A percentile compares a stretch with the other conserved stretches of the same genome.
These are phyloP conservation scores for Phlogophora meticulosa DNA, from an alignment of 2,888 invertebrate genomes.

Conservation along the genomic window DNA sequence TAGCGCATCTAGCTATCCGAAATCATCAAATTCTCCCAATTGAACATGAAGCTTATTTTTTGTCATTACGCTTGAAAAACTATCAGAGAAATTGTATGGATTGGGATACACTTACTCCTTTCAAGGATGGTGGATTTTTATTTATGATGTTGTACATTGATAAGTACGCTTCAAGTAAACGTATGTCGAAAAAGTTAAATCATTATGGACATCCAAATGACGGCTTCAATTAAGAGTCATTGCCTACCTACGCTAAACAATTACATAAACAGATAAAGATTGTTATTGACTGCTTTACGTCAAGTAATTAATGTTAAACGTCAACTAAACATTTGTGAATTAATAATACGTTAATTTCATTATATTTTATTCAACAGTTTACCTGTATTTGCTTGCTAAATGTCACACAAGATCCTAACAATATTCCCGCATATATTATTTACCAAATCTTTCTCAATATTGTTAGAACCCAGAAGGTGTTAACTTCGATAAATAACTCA, in stretches of 20 bases:
- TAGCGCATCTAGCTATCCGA: too few species aligned
- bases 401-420: too few species aligned
- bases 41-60: too few species aligned
- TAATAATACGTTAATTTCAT: too few species aligned
- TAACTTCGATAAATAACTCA: constrained; percentile 50
- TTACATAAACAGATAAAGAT: not conserved
- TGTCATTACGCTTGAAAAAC: too few species aligned
- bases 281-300: constrained; percentile 3
- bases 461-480: constrained; percentile 21
- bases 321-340: not conserved
- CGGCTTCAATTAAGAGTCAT: constrained; percentile 7
- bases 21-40: too few species aligned
- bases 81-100: too few species aligned
- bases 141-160: too few species aligned
- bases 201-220: constrained; percentile 9
- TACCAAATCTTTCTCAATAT: constrained; percentile 27
- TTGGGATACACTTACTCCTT: too few species aligned
- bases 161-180: not conserved
- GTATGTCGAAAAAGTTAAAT: not conserved
- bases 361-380: not conserved
- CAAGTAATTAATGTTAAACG: constrained; percentile 4
- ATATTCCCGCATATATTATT: not conserved
- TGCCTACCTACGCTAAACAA: not conserved
- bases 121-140: too few species aligned
- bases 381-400: not conserved